A percentile compares a stretch with the other conserved stretches of the same genome.
Evolutionary conservation across 1,140 invertebrate species (phyloP).

Genomic region (Oreohelix idahoensis): DNA sequence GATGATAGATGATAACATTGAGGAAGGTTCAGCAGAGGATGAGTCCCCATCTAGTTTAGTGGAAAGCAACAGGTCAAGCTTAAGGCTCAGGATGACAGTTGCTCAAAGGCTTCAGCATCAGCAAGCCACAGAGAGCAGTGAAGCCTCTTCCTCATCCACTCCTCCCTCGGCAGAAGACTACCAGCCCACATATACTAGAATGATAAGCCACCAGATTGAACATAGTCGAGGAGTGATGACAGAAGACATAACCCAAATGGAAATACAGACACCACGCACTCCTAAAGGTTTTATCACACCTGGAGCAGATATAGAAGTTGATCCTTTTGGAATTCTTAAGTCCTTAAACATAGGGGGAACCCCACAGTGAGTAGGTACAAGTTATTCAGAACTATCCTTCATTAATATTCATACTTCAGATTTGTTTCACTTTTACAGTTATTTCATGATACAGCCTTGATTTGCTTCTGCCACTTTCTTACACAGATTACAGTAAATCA

Average conservation of each 20-base stretch:
- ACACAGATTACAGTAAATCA: too few species aligned
- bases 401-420: too few species aligned
- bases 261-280: slow-evolving; percentile 64
- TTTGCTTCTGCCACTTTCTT: too few species aligned
- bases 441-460: too few species aligned
- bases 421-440: too few species aligned
- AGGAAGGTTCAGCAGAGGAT: slow-evolving; percentile 51
- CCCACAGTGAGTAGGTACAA: too few species aligned
- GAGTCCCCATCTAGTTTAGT: slow-evolving; percentile 38
- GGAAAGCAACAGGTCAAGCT: slow-evolving; percentile 29
- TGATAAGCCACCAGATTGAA: slow-evolving; percentile 31
- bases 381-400: too few species aligned
- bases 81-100: slow-evolving; percentile 53
- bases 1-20: slow-evolving; percentile 66
- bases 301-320: slow-evolving; percentile 57
- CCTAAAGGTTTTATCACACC: slow-evolving; percentile 65
- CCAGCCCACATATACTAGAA: slow-evolving; percentile 55
- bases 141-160: slow-evolving; percentile 45
- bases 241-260: slow-evolving; percentile 47
- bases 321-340: slow-evolving; percentile 65
- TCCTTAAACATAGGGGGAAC: slow-evolving; percentile 67
- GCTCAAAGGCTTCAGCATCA: slow-evolving; percentile 38
- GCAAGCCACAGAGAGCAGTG: slow-evolving; percentile 48
- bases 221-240: slow-evolving; percentile 32
- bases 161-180: slow-evolving; percentile 45